Base-by-base conservation (phyloP, 2,113 vertebrate genomes). In the Grammomys surdaster region DNA sequence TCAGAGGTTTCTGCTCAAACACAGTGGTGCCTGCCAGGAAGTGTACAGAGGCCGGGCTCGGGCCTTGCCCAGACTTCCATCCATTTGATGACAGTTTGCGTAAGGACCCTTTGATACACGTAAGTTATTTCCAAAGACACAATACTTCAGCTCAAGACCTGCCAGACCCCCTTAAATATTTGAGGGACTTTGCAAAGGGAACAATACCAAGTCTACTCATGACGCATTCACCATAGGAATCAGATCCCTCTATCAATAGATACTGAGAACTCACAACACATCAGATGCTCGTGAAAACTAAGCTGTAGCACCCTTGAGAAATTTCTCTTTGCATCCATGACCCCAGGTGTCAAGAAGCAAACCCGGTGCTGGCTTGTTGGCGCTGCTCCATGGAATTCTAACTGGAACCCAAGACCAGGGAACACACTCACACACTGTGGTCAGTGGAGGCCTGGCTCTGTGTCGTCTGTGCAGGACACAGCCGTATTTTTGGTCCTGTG, bases 401-500 rank as follows among this genome's bases (percentile, higher is more conserved):
- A 11, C 12, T 19, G 43, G 87, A 33, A 16, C n/a, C 13, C 4
- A 13, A 63, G 56, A 65, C 43, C n/a, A 60, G 10, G 48, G 78
- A n/a, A 54, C 16, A 3, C 2, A 56, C 40, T 26, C 24, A 16
- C 7, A 67, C 70, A 24, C 19, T 1, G 3, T 1, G 70, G 36
- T 58, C 17, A 12, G 14, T 0, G 56, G 58, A 46, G 54, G 78
- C 54, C 89, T 75, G 78, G 63, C 43, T 90, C 54, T 92, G 56
- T 43, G 22, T 90, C 3, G 12, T 58, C 95, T 94, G 33, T 69
- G 56, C 24, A 82, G 92, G 96, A 91, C 95, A 80, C 51, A 92
- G 91, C 69, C 58, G 82, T 85, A 88, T 92, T 96, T 95, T 87
- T 0, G 2, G 33, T 6, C 3, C 91, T 98, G 96, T 96, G 80